phyloP scores from a whole-genome alignment of 2,113 vertebrate genomes.

The Pangasianodon hypophthalmus region DNA sequence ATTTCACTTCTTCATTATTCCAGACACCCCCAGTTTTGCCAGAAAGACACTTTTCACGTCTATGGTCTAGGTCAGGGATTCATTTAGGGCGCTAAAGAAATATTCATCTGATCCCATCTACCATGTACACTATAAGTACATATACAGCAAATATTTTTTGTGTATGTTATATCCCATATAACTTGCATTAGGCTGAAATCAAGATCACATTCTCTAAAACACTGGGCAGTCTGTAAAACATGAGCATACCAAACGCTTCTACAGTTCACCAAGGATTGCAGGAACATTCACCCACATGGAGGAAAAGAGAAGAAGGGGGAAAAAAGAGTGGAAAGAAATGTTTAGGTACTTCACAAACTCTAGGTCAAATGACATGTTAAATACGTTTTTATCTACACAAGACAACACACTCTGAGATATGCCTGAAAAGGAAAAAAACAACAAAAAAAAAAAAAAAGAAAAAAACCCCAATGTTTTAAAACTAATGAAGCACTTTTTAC shows the following conservation, averaged over 20 bases:
- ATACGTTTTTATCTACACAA: neutral
- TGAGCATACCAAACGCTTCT: conserved; percentile 86
- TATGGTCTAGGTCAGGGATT: neutral
- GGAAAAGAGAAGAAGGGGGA: conserved; percentile 74
- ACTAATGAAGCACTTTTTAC: too few species aligned
- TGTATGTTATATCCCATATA: neutral
- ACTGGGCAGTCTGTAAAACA: conserved; percentile 5
- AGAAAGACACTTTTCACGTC: neutral
- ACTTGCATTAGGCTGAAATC: neutral
- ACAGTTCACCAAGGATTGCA: conserved; percentile 83
- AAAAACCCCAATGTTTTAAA: neutral
- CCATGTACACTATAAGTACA: neutral
- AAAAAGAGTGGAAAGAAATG: conserved; percentile 66
- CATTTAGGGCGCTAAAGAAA: neutral
- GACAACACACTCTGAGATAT: neutral
- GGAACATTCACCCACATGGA: conserved; percentile 85
- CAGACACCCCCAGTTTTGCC: neutral
- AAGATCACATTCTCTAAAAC: conserved; percentile 28
- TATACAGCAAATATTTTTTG: neutral
- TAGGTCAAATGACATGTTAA: conserved; percentile 48
- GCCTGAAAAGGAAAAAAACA: neutral
- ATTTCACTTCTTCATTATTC: neutral
- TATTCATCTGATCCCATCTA: neutral
- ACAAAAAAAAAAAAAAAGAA: too few species aligned
- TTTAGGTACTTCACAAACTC: conserved; percentile 67